Conservation (phyloP, 2,888 invertebrate species). For the Papilio elwesi region DNA sequence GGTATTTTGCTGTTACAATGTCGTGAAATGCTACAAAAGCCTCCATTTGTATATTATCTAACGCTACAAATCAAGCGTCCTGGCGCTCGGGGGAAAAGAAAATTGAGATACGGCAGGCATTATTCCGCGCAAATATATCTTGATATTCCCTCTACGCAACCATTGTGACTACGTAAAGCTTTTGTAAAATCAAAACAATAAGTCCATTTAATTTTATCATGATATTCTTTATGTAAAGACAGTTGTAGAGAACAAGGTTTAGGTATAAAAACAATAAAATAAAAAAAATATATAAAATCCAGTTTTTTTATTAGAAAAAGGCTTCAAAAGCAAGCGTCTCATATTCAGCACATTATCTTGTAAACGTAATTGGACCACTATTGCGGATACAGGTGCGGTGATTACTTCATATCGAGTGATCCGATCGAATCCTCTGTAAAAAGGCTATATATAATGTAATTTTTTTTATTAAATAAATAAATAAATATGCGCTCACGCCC, state of each 20-base stretch:
- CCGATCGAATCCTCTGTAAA: no score
- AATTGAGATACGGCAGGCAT: constrained; percentile 82
- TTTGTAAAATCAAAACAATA: constrained; percentile 30
- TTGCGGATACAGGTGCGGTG: no score
- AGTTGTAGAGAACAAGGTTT: not conserved
- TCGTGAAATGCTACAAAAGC: constrained; percentile 71
- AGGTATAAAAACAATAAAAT: not conserved
- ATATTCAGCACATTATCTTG: no score
- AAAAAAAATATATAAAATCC: no score
- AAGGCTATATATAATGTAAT: no score
- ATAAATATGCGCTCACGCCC: no score
- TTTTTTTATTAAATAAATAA: no score
- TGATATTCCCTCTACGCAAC: constrained; percentile 75
- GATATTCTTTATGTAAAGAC: not conserved
- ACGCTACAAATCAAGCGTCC: constrained; percentile 72
- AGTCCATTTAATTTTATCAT: constrained; percentile 21
- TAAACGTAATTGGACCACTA: no score
- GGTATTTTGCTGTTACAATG: constrained; percentile 72
- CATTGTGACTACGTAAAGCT: constrained; percentile 23
- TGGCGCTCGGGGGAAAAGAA: constrained; percentile 72
- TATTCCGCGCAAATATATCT: constrained; percentile 83
- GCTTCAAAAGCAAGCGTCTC: no score
- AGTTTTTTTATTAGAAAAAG: no score
- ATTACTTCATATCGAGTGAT: no score
- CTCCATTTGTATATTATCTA: constrained; percentile 82